phyloP scores from a whole-genome alignment of 1,140 invertebrate species.

The Solenopsis fugax region DNA sequence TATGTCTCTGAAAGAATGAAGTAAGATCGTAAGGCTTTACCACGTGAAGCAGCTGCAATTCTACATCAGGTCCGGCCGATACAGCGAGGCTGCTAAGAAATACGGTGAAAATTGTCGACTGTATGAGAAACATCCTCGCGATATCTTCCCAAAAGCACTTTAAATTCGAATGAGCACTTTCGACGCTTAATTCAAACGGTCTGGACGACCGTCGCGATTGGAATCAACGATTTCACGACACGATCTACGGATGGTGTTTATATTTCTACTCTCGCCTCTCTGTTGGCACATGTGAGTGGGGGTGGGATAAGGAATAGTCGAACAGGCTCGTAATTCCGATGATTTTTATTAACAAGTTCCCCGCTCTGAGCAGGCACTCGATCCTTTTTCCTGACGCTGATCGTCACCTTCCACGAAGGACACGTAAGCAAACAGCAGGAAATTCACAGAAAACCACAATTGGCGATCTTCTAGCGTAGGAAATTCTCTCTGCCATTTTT shows the following conservation, averaged over 20 bases:
- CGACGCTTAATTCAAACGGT: neutral
- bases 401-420: constrained; percentile 62
- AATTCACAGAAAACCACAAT: constrained; percentile 39
- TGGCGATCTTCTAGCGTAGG: neutral
- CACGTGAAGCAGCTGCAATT: constrained; percentile 82
- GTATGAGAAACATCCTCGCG: constrained; percentile 32
- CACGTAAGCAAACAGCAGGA: constrained; percentile 54
- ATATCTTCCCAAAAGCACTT: neutral
- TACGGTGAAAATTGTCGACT: neutral
- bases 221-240: constrained; percentile 77
- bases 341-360: constrained; percentile 70
- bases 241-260: constrained; percentile 75
- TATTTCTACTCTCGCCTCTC: constrained; percentile 77
- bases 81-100: constrained; percentile 49
- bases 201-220: constrained; percentile 35
- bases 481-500: constrained; percentile 35
- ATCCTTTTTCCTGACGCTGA: constrained; percentile 69
- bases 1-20: neutral
- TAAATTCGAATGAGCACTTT: neutral
- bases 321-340: constrained; percentile 71
- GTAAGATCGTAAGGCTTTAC: constrained; percentile 72
- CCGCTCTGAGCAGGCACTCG: constrained; percentile 51
- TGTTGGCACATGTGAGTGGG: constrained; percentile 71
- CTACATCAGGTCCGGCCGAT: constrained; percentile 69
- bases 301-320: constrained; percentile 77